Conservation (phyloP, 1,140 invertebrate genomes). For the Drosophila bipectinata region DNA sequence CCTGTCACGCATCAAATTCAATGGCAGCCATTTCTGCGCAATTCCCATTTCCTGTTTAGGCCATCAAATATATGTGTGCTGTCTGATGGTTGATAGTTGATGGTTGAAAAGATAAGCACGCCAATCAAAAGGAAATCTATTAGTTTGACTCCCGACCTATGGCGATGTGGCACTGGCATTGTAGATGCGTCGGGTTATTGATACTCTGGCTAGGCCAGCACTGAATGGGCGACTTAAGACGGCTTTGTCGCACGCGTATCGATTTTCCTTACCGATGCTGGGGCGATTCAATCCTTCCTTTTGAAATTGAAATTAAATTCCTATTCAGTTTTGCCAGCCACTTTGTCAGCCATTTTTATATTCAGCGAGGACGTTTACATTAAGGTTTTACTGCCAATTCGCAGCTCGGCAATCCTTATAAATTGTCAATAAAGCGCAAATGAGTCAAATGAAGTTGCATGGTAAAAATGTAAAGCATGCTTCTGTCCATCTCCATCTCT, state of each 20-base stretch:
- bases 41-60: slow-evolving; percentile 47
- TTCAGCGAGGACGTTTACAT: slow-evolving; percentile 31
- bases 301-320: slow-evolving; percentile 47
- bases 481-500: neutral
- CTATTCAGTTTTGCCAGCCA: slow-evolving; percentile 26
- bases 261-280: slow-evolving; percentile 7
- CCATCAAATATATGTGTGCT: slow-evolving; percentile 2
- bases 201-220: slow-evolving; percentile 2
- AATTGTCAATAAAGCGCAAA: slow-evolving; percentile 62
- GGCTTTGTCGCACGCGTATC: neutral
- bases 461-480: slow-evolving; percentile 51
- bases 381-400: slow-evolving; percentile 22
- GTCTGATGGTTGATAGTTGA: slow-evolving; percentile 5
- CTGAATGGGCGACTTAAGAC: slow-evolving; percentile 16
- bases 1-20: slow-evolving; percentile 38
- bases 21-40: slow-evolving; percentile 27
- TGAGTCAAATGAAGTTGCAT: slow-evolving; percentile 46
- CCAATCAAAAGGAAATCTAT: slow-evolving; percentile 39
- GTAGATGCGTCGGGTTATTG: slow-evolving; percentile 7
- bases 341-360: slow-evolving; percentile 31
- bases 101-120: slow-evolving; percentile 37
- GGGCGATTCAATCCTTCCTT: neutral
- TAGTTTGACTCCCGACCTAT: slow-evolving; percentile 25
- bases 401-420: slow-evolving; percentile 37
- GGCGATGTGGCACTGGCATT: slow-evolving; percentile 6